Conservation (phyloP, 2,113 vertebrate species). For the Notarius quadriscutis region DNA sequence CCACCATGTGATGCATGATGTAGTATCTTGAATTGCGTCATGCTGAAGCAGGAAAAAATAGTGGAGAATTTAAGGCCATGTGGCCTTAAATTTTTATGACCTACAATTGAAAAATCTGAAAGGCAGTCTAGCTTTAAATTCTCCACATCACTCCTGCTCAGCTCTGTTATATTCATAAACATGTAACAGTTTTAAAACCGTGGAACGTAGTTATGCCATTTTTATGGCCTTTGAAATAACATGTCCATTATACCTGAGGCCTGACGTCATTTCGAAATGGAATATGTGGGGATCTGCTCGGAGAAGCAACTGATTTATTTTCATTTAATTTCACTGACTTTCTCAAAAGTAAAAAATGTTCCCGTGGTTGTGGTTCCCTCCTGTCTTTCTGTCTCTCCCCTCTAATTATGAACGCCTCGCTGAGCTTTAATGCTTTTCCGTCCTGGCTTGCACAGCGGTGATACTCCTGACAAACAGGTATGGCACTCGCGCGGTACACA, state of each 20-base stretch:
- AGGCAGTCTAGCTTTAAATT: neutral
- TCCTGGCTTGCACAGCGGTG: slow-evolving; percentile 48
- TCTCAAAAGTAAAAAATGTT: slow-evolving; percentile 44
- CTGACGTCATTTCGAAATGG: neutral
- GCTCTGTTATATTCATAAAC: neutral
- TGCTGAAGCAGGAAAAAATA: too few relatives aligned
- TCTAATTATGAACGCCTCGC: slow-evolving; percentile 49
- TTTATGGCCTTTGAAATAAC: neutral
- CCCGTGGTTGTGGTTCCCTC: slow-evolving; percentile 27
- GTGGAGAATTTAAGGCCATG: too few relatives aligned
- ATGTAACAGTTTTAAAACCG: neutral
- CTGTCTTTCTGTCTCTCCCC: slow-evolving; percentile 18
- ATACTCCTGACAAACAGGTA: slow-evolving; percentile 58
- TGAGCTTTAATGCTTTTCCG: slow-evolving; percentile 56
- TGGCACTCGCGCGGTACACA: slow-evolving; percentile 34
- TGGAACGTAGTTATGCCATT: neutral
- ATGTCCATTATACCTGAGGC: slow-evolving; percentile 25
- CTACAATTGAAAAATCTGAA: neutral
- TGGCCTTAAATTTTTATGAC: too few relatives aligned
- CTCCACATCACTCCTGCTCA: slow-evolving; percentile 4
- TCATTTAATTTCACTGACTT: slow-evolving; percentile 47
- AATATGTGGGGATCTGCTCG: neutral
- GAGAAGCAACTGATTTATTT: slow-evolving; percentile 46
- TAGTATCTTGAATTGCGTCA: too few relatives aligned
- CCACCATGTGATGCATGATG: too few relatives aligned